Conservation (phyloP, 2,888 invertebrate species). For the Pristionchus exspectatus region DNA sequence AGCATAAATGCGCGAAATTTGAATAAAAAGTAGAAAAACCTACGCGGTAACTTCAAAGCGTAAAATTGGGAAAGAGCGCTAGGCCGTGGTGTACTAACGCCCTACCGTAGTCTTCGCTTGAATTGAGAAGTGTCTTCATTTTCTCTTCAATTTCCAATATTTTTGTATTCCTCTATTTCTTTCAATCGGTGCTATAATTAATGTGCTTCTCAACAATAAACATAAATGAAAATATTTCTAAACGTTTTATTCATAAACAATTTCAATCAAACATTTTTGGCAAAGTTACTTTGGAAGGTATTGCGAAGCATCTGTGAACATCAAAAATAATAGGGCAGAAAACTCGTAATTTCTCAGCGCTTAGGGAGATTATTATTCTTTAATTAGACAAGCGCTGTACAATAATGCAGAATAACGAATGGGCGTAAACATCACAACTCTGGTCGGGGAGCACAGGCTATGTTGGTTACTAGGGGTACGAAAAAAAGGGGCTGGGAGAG, state of each 20-base stretch:
- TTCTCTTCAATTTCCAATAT: no score
- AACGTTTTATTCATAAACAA: slow-evolving; percentile 13
- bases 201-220: neutral
- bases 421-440: slow-evolving; percentile 12
- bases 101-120: neutral
- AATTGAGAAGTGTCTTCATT: no score
- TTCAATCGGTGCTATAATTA: neutral
- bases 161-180: neutral
- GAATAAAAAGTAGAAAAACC: neutral
- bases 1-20: slow-evolving; percentile 22
- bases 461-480: neutral
- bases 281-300: slow-evolving; percentile 23
- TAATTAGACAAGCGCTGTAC: neutral
- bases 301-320: slow-evolving; percentile 15
- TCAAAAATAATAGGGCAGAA: neutral
- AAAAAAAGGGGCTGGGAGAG: neutral
- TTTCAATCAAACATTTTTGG: neutral
- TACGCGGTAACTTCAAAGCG: slow-evolving; percentile 30
- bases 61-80: neutral
- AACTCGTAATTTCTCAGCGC: slow-evolving; percentile 39
- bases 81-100: neutral
- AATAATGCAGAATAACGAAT: neutral
- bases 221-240: neutral
- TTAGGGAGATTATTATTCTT: neutral
- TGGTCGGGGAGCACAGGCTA: neutral